Base-by-base conservation (phyloP, 2,797 vertebrate genomes). In the Halcyon chelicuti region DNA sequence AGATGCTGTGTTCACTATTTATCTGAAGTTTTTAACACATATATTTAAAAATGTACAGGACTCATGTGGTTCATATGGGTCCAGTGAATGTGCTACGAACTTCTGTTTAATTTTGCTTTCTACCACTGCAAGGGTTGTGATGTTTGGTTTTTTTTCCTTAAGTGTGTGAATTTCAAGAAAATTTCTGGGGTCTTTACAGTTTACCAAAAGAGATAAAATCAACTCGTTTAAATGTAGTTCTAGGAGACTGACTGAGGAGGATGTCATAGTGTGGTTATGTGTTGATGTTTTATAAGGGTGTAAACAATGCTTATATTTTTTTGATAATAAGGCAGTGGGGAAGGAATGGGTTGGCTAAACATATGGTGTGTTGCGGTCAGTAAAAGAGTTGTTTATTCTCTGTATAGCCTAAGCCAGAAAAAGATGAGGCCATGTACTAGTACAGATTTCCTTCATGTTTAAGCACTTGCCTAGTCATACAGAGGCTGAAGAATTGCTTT, bases 71-170 rank as follows among this genome's bases (percentile, higher is more conserved):
- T 86, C 20, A 8, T 42, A 22, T 18, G 13, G 9, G 12, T 63
- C 35, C n/a, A 63, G 9, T 54, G 52, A 84, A 49, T 42, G 49
- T n/a, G 33, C 60, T 60, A 54, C 8, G 10, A 91, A 75, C 12
- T 88, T 86, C 21, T 72, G 22, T 71, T 77, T 71, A 44, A 10
- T 88, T 86, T 86, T 88, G 12, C 28, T 80, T 93, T 71, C 42
- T 8, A 25, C 7, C 31, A 74, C 75, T 71, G 20, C 9, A 73
- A 63, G 3, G 3, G 3, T 8, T 81, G 44, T 66, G 19, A 14
- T 22, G 37, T 8, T 35, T 35, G 37, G 37, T 44, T 93, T 44
- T 78, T 94, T 75, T 87, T 14, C 31, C 44, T 65, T 17, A 55
- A 60, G 14, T 15, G 5, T 60, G 10, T 65, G 61, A 79, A 87